A percentile compares a stretch with the other conserved stretches of the same genome.
Conservation (phyloP, 2,888 invertebrate species). For the Drosophila leonis region DNA sequence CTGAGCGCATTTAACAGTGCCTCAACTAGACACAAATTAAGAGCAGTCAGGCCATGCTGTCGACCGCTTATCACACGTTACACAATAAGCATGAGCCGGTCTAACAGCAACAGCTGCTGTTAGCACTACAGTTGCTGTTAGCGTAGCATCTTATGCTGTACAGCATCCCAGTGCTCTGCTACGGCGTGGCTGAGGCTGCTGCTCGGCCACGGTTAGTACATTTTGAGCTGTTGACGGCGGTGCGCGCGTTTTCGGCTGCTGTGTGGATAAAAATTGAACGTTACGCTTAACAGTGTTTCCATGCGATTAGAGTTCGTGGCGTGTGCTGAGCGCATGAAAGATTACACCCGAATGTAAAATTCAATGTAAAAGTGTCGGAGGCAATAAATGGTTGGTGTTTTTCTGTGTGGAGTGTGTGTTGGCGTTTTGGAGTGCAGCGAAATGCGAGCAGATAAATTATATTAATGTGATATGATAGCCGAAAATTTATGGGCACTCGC, state of each 20-base stretch:
- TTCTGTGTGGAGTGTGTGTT: slow-evolving; percentile 1
- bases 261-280: slow-evolving; percentile 10
- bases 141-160: slow-evolving; percentile 19
- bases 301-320: slow-evolving; percentile 39
- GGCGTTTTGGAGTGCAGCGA: slow-evolving; percentile 5
- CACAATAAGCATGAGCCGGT: not conserved
- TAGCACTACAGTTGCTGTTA: slow-evolving; percentile 14
- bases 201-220: slow-evolving; percentile 63
- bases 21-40: slow-evolving; percentile 19
- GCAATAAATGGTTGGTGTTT: slow-evolving; percentile 47
- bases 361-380: slow-evolving; percentile 45
- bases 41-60: slow-evolving; percentile 29
- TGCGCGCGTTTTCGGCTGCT: slow-evolving; percentile 62
- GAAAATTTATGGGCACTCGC: slow-evolving; percentile 64
- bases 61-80: slow-evolving; percentile 44
- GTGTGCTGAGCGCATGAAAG: slow-evolving; percentile 50
- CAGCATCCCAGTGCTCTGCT: slow-evolving; percentile 60
- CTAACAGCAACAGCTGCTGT: slow-evolving; percentile 26
- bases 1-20: slow-evolving; percentile 48
- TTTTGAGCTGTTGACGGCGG: slow-evolving; percentile 74
- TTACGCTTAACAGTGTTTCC: slow-evolving; percentile 33
- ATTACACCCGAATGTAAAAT: slow-evolving; percentile 68
- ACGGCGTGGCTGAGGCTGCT: slow-evolving; percentile 17
- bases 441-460: slow-evolving; percentile 64
- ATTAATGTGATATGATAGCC: slow-evolving; percentile 74